Percentiles rank a stretch among this genome's conserved stretches.
phyloP scores from a whole-genome alignment of 2,113 vertebrate genomes.

The Coryphaenoides rupestris region DNA sequence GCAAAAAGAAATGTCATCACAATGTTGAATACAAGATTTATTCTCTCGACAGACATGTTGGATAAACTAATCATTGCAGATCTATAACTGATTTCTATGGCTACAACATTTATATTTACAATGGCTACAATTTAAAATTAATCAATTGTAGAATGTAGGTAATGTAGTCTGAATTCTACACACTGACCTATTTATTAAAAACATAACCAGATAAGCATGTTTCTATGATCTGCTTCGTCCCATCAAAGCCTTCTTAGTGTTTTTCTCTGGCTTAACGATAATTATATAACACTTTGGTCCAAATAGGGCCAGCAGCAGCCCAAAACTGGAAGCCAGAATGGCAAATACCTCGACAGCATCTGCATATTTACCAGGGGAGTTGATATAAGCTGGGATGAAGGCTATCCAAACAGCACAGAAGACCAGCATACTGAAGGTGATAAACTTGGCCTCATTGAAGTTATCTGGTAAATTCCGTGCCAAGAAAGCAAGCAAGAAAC shows the following conservation, averaged over 20 bases:
- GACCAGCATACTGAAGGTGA: slow-evolving; percentile 73
- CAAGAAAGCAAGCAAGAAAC: slow-evolving; percentile 57
- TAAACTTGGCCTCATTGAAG: slow-evolving; percentile 64
- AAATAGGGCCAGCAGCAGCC: slow-evolving; percentile 62
- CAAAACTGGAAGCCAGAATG: slow-evolving; percentile 66
- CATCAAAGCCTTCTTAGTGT: slow-evolving; percentile 67
- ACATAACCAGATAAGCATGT: too few species aligned
- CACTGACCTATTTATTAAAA: too few species aligned
- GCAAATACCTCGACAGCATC: slow-evolving; percentile 70
- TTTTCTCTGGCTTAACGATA: slow-evolving; percentile 61
- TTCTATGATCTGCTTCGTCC: slow-evolving; percentile 15
- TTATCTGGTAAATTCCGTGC: slow-evolving; percentile 61
- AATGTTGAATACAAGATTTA: too few species aligned
- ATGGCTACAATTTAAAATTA: too few species aligned
- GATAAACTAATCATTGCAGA: too few species aligned
- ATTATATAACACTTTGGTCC: slow-evolving; percentile 72
- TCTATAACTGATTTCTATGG: too few species aligned
- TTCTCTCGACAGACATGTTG: too few species aligned
- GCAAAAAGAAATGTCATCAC: too few species aligned
- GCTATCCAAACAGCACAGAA: slow-evolving; percentile 69
- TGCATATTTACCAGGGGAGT: slow-evolving; percentile 68
- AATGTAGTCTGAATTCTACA: too few species aligned
- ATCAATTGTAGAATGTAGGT: too few species aligned
- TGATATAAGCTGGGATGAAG: slow-evolving; percentile 69
- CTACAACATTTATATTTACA: too few species aligned